These are phyloP conservation scores for Platycheirus rosarum DNA, from an alignment of 2,888 invertebrate species.

Conservation along the genomic window DNA sequence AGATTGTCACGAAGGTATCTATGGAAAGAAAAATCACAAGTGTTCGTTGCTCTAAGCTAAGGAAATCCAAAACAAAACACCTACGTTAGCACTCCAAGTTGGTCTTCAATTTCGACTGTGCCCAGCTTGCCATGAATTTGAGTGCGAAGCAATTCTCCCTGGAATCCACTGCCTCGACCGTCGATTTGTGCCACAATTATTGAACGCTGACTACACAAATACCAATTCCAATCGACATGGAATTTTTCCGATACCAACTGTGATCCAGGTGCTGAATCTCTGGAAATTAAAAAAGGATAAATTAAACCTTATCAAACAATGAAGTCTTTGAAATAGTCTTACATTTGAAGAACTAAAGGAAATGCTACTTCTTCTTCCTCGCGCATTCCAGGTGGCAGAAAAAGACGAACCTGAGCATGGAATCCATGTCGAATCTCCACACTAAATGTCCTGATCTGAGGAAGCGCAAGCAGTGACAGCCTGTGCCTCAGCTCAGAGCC, in stretches of 20 bases:
- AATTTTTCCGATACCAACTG: constrained; percentile 93
- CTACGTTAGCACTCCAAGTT: constrained; percentile 87
- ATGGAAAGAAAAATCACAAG: background rate
- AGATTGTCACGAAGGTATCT: constrained; percentile 91
- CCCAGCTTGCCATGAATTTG: constrained; percentile 89
- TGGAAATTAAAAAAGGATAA: constrained; percentile 77
- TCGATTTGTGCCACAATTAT: constrained; percentile 95
- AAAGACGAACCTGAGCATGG: constrained; percentile 89
- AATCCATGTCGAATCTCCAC: constrained; percentile 87
- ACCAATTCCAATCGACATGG: constrained; percentile 92
- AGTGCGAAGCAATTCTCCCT: constrained; percentile 89
- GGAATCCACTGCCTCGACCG: constrained; percentile 92
- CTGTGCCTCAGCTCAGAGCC: constrained; percentile 86
- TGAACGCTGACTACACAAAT: constrained; percentile 90
- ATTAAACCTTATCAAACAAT: background rate
- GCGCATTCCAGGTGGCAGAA: constrained; percentile 91
- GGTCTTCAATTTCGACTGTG: constrained; percentile 90
- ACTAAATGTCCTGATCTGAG: constrained; percentile 88
- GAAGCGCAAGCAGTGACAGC: constrained; percentile 87
- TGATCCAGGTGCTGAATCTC: constrained; percentile 91
- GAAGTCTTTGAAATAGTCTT: constrained; percentile 82
- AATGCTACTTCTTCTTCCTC: constrained; percentile 92
- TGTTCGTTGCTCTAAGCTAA: too few species aligned
- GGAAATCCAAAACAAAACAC: too few species aligned
- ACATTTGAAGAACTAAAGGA: constrained; percentile 93